These are phyloP conservation scores for Sicus ferrugineus DNA, from an alignment of 2,888 invertebrate species.

Conservation along the genomic window DNA sequence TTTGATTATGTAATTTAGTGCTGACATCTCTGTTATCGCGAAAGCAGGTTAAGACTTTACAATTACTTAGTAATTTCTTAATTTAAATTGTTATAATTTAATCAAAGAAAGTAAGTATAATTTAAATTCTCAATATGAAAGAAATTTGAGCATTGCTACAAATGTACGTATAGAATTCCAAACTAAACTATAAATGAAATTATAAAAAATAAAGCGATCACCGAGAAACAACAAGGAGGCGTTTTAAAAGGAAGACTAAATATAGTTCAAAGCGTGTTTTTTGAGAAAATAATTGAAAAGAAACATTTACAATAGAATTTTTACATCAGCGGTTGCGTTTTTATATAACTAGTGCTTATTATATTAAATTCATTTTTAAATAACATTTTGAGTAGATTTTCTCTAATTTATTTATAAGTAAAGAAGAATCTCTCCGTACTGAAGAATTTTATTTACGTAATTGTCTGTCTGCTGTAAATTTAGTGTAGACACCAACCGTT, in stretches of 20 bases:
- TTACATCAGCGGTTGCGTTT: no score
- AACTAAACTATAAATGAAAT: background rate
- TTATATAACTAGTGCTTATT: no score
- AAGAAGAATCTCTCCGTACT: no score
- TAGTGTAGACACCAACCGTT: conserved; percentile 6
- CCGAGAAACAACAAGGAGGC: background rate
- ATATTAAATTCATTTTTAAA: no score
- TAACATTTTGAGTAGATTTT: no score
- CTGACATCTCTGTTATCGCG: background rate
- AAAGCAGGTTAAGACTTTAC: background rate
- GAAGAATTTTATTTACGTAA: no score
- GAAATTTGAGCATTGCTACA: conserved; percentile 3
- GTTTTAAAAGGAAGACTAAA: background rate
- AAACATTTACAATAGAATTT: no score
- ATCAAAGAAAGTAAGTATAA: background rate
- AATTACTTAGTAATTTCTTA: background rate
- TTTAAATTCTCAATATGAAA: background rate
- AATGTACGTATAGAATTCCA: background rate
- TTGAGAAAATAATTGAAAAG: no score
- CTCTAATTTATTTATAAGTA: no score
- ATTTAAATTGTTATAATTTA: conserved; percentile 7
- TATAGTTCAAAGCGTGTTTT: background rate
- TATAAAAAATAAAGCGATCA: background rate
- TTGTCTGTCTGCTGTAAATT: no score
- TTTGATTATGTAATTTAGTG: background rate